Percentiles rank a stretch among this genome's conserved stretches.
phyloP scores from a whole-genome alignment of 2,888 invertebrate species.

The Eledona agricola region DNA sequence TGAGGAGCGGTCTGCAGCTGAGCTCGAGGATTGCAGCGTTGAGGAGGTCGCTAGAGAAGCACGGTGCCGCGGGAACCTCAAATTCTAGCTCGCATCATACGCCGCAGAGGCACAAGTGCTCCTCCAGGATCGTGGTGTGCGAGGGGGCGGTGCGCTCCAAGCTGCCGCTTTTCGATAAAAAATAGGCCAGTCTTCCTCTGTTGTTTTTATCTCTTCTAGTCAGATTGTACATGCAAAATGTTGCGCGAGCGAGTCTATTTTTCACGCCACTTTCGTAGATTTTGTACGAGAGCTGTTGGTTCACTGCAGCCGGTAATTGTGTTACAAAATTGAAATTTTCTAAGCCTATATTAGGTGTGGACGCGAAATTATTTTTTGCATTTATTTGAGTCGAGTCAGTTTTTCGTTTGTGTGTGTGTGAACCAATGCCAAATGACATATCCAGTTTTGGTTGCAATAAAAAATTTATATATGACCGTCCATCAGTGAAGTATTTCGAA shows the following conservation, averaged over 20 bases:
- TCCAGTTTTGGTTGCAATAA: constrained; percentile 33
- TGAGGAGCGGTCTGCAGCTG: constrained; percentile 57
- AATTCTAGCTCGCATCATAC: constrained; percentile 31
- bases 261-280: no score
- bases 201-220: constrained; percentile 46
- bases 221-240: constrained; percentile 40
- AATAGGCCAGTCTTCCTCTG: constrained; percentile 56
- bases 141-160: constrained; percentile 89
- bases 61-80: constrained; percentile 41
- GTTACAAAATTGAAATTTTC: no score
- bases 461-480: constrained; percentile 37
- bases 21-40: constrained; percentile 59
- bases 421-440: constrained; percentile 32
- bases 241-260: no score
- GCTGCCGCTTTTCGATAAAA: constrained; percentile 84
- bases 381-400: no score
- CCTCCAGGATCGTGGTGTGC: constrained; percentile 76
- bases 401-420: constrained; percentile 6
- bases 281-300: no score
- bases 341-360: no score
- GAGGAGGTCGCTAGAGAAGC: constrained; percentile 56
- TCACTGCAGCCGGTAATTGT: no score
- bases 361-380: no score
- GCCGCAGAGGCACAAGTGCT: constrained; percentile 62
- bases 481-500: constrained; percentile 31